Base-by-base conservation (phyloP, 2,797 vertebrate genomes). In the Phataginus tricuspis region DNA sequence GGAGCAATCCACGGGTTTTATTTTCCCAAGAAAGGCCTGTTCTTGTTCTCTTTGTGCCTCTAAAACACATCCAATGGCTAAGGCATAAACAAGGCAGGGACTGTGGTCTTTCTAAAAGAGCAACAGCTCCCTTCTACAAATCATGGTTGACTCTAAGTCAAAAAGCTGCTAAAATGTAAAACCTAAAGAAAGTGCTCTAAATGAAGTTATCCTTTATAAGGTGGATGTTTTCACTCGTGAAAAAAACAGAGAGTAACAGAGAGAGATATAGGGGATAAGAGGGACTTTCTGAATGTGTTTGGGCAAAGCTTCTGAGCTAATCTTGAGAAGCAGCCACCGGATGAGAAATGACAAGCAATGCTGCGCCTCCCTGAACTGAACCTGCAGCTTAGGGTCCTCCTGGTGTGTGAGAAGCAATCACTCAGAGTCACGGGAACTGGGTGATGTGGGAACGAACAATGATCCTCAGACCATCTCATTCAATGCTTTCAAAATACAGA, bases 111-210 rank as follows among this genome's bases (percentile, higher is more conserved):
- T 94, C 86, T 77, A 57, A 92, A 77, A 91, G 69, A 95, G 57
- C 59, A 94, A 37, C 4, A 42, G 84, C 49, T 94, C 51, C 8
- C 42, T 84, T 39, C 78, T 90, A 92, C 51, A 95, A 85, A 83
- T 69, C 77, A 94, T 0, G 78, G 42, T 14, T 92, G 51, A 82
- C 21, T 88, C 10, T 86, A 94, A 86, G 78, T 59, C 51, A 71
- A 96, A 79, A 95, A 78, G 39, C 25, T 95, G 86, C 45, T 88
- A 74, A 71, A 78, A 78, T 37, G 42, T 79, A 92, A 96, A 90
- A 94, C 49, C 21, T 71, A 55, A 92, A 55, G 74, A 91, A 79
- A 87, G 29, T 55, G 59, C 57, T 77, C 34, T 42, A 94, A 61
- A 74, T 79, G 59, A 90, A 90, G 78, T 61, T 74, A 94, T 45